Percentiles rank a stretch among this genome's conserved stretches.
Evolutionary conservation across 2,888 invertebrate genomes (phyloP).

Genomic region (Venusia cambrica): DNA sequence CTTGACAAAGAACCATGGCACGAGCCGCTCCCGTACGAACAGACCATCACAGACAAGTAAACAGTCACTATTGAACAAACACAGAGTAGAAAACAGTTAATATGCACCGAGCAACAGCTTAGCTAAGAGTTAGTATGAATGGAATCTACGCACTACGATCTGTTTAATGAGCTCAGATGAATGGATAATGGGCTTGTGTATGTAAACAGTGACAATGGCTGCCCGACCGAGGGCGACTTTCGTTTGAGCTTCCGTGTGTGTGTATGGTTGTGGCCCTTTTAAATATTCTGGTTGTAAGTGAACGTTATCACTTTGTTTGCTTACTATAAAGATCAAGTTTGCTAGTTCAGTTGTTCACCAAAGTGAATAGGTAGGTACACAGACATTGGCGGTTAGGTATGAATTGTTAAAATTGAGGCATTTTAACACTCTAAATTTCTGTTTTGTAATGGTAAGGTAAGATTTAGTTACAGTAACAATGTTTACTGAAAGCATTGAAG

Average conservation of each 20-base stretch:
- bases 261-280: not conserved
- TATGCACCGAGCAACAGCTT: not conserved
- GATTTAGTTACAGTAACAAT: not conserved
- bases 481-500: slow-evolving; percentile 24
- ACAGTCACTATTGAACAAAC: slow-evolving; percentile 6
- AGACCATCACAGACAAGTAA: slow-evolving; percentile 3
- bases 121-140: slow-evolving; percentile 6
- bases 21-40: slow-evolving; percentile 19
- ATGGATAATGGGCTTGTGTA: slow-evolving; percentile 16
- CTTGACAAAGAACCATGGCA: slow-evolving; percentile 32
- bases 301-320: too few species aligned
- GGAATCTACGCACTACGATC: slow-evolving; percentile 33
- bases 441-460: too few species aligned
- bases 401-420: too few species aligned
- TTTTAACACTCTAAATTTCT: too few species aligned
- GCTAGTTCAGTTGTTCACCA: too few species aligned
- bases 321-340: too few species aligned
- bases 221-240: slow-evolving; percentile 4
- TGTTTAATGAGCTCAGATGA: slow-evolving; percentile 20
- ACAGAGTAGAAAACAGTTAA: slow-evolving; percentile 8
- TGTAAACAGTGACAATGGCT: slow-evolving; percentile 16
- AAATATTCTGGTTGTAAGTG: not conserved
- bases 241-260: slow-evolving; percentile 1
- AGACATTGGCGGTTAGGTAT: too few species aligned
- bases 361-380: too few species aligned